Evolutionary conservation across 2,888 invertebrate species (phyloP), one percentile per base, ranked within the genome.

Genomic region (Molanna angustata): DNA sequence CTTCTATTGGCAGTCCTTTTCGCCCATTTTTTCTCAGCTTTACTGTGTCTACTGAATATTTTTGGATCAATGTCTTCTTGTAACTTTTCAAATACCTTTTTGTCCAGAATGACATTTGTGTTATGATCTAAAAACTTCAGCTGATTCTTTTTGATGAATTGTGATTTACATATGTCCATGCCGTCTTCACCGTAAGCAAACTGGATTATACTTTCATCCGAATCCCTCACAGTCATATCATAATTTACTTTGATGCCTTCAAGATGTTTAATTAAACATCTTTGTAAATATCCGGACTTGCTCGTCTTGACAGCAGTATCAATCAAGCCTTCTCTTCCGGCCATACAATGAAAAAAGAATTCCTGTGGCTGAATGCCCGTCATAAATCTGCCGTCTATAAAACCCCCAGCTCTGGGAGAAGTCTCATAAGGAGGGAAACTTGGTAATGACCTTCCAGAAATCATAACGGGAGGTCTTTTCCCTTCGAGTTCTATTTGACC

Each of bases 301-400:
- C 95, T 96, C 1, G 99, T 99, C 78, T 99, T 99, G 0, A 99
- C 98, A 59, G 99, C 99, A 2, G 99, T 99, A 83, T 99, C 99
- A 64, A 99, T 94, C 49, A 99, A 82, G 79, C 99, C 93, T 82
- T 99, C 99, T 71, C 99, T 84, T 49, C 99, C 99, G 49, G 99
- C 99, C 98, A 99, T 99, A 67, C 98, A 98, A 80, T 99, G 98
- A 74, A 97, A 98, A 75, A 96, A 99, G 69, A 96, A 96, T 67
- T 99, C 98, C 71, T 95, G 96, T 0, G 97, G 96, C 65, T 90
- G 85, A 62, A 99, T 94, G n/a, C 99, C 99, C 0, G 98, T 97
- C 84, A 98, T 86, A 67, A 99, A 99, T 7, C 99, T 83, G 0
- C 94, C 94, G 62, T 92, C 92, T 49, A 99, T 92, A 67, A 95